These are phyloP conservation scores for Dinothrombium tinctorium DNA, from an alignment of 1,140 invertebrate genomes.

Conservation along the genomic window DNA sequence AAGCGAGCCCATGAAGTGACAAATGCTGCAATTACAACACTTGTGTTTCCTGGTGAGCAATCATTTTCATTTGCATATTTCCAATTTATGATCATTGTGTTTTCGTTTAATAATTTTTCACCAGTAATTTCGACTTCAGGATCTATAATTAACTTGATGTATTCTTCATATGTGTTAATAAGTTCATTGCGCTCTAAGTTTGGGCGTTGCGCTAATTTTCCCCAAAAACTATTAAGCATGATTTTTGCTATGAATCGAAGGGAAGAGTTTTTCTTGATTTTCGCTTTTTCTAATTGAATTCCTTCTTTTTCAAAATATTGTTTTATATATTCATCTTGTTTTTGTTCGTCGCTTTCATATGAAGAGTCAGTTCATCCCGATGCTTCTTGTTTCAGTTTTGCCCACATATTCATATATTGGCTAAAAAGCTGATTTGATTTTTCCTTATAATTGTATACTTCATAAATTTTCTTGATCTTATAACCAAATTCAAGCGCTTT, in stretches of 20 bases:
- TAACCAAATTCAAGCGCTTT: constrained; percentile 4
- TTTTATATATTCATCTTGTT: constrained; percentile 18
- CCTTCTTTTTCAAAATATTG: constrained; percentile 19
- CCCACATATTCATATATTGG: constrained; percentile 13
- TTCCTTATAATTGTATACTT: constrained; percentile 14
- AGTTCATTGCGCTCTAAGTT: constrained; percentile 17
- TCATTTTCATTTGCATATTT: background rate
- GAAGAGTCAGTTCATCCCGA: constrained; percentile 1
- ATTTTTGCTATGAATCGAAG: constrained; percentile 15
- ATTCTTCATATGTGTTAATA: constrained; percentile 13
- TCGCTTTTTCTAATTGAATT: constrained; percentile 18
- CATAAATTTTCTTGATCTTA: constrained; percentile 10
- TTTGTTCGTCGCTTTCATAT: too few species aligned
- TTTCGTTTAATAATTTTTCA: too few species aligned
- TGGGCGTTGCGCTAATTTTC: constrained; percentile 18
- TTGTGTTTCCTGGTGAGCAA: background rate
- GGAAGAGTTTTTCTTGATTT: constrained; percentile 20
- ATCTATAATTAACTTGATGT: too few species aligned
- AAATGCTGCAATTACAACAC: constrained; percentile 1
- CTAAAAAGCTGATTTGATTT: constrained; percentile 10
- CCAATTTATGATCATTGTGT: too few species aligned
- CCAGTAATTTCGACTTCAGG: too few species aligned
- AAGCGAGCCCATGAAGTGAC: constrained; percentile 2
- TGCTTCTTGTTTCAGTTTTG: constrained; percentile 16
- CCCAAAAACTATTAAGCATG: constrained; percentile 16